phyloP scores from a whole-genome alignment of 2,888 invertebrate genomes.

The Clivina fossor region DNA sequence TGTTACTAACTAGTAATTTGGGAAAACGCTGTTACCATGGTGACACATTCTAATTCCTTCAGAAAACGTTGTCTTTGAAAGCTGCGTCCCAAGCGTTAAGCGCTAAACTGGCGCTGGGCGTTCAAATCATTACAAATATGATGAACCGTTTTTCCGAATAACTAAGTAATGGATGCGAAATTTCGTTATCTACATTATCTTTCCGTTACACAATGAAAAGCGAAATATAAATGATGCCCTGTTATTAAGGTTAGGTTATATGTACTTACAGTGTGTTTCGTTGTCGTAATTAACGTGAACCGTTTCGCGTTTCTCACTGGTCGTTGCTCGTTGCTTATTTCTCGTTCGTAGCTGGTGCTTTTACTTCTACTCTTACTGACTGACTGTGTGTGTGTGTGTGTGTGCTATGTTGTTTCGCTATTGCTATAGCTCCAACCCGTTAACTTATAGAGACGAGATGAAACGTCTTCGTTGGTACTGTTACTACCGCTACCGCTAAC shows the following conservation, averaged over 20 bases:
- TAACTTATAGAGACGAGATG: too few relatives aligned
- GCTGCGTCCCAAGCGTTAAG: conserved; percentile 7
- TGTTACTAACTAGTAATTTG: conserved; percentile 17
- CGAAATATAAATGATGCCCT: conserved; percentile 23
- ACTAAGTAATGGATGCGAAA: conserved; percentile 21
- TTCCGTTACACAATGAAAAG: conserved; percentile 21
- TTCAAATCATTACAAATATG: conserved; percentile 13
- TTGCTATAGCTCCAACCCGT: too few relatives aligned
- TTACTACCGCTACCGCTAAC: too few relatives aligned
- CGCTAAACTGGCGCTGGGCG: too few relatives aligned
- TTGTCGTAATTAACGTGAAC: conserved; percentile 22
- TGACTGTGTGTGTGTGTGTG: too few relatives aligned
- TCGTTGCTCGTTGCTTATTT: too few relatives aligned
- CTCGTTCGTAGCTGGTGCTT: too few relatives aligned
- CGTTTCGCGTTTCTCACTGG: too few relatives aligned
- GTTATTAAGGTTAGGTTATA: conserved; percentile 22
- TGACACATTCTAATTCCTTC: not conserved
- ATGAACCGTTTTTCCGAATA: conserved; percentile 14
- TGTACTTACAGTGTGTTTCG: conserved; percentile 21
- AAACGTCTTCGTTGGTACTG: too few relatives aligned
- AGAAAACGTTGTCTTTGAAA: not conserved
- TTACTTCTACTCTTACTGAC: too few relatives aligned
- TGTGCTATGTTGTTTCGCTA: too few relatives aligned
- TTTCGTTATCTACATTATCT: conserved; percentile 21
- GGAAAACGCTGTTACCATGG: conserved; percentile 10